Evolutionary conservation across 2,113 vertebrate genomes (phyloP), one percentile per base, ranked within the genome.

Genomic region (Acrocephalus arundinaceus): DNA sequence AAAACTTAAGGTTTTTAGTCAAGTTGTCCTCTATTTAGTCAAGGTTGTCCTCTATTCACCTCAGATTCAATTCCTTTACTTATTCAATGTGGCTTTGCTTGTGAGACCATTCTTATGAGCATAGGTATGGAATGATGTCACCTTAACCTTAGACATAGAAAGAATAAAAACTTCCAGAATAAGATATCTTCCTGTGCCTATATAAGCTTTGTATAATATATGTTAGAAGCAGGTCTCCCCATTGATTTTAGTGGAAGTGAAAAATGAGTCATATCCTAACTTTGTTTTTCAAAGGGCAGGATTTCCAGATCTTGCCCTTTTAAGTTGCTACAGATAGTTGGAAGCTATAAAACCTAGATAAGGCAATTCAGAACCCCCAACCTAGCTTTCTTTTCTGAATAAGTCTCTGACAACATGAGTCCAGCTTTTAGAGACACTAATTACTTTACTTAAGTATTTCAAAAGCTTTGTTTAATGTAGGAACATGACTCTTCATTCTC

Each of bases 221-320:
- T 37, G 41, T 51, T 76, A 68, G 73, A 91, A 91, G 8, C 41
- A 58, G 22, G n/a, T 87, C 41, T 91, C 10, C 20, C 31, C 6
- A 15, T 31, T 52, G 58, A 81, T 70, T 89, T 87, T 8, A 85
- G 63, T 83, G 75, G 54, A 95, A 95, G 33, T 45, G 39, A 41
- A 88, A 83, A 91, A 79, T 66, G 59, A 93, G 28, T 93, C 82
- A 80, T 73, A 83, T 58, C 75, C 61, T 82, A 73, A 85, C 39
- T 51, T 58, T 22, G 16, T 71, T 33, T 91, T 78, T 87, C 52
- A 85, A 89, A 89, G 57, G 17, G 19, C 57, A 81, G 59, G 84
- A 81, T 74, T 87, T 94, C 87, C 84, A 94, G 46, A 87, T 89
- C 61, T 95, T 81, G 25, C 35, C 39, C 74, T 95, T 96, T 93